phyloP scores from a whole-genome alignment of 2,797 vertebrate genomes.

The Gallinago nigripennis region DNA sequence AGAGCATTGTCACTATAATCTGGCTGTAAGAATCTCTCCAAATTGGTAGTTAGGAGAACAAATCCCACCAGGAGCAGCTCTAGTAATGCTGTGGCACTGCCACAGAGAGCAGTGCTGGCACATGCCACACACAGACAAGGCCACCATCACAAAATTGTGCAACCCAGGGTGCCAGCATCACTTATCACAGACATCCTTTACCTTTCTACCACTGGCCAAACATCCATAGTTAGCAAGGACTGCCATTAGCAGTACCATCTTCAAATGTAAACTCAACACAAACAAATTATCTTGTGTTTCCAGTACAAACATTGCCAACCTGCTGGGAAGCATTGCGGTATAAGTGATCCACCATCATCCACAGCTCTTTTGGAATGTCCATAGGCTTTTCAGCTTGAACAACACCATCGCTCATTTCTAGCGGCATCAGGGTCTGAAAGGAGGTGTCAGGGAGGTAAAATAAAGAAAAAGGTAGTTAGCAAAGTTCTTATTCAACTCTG shows the following conservation, averaged over 20 bases:
- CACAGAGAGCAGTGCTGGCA: not conserved
- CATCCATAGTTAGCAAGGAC: rapidly evolving
- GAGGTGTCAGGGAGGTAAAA: not conserved
- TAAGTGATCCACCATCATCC: slow-evolving; percentile 97
- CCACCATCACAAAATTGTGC: not conserved
- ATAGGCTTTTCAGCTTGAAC: slow-evolving; percentile 81
- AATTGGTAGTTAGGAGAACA: not conserved
- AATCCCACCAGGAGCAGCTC: not conserved
- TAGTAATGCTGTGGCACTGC: not conserved
- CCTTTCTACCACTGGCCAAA: not conserved
- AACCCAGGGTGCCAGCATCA: not conserved
- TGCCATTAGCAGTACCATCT: not conserved
- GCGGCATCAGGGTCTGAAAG: slow-evolving; percentile 78
- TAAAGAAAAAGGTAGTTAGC: not conserved
- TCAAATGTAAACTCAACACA: not conserved
- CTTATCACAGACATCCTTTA: not conserved
- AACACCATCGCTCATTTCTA: slow-evolving; percentile 33
- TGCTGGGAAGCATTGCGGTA: slow-evolving; percentile 89
- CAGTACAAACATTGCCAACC: slow-evolving; percentile 72
- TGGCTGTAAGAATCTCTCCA: not conserved
- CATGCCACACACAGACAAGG: too few relatives aligned
- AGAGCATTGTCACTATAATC: not conserved
- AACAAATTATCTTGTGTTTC: not conserved
- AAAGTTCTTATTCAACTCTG: not conserved
- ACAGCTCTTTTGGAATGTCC: slow-evolving; percentile 94